These are phyloP conservation scores for Argya squamiceps DNA, from an alignment of 2,797 vertebrate genomes.

Conservation along the genomic window DNA sequence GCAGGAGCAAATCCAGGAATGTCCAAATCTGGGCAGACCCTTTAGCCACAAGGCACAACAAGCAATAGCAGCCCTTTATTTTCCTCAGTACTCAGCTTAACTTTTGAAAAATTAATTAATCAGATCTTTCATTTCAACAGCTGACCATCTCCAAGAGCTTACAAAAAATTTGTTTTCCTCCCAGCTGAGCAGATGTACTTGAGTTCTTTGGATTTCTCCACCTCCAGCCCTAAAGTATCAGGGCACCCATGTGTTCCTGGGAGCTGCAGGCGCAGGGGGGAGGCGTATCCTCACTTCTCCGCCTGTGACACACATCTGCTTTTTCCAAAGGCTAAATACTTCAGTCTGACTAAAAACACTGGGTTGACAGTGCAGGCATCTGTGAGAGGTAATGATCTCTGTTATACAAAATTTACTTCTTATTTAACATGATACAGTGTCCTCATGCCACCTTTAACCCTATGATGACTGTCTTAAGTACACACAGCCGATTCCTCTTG, in stretches of 20 bases:
- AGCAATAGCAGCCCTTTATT: not conserved
- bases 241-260: not conserved
- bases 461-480: not conserved
- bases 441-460: not conserved
- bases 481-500: not conserved
- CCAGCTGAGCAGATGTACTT: not conserved
- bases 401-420: not conserved
- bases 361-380: not conserved
- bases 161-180: not conserved
- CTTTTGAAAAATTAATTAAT: not conserved
- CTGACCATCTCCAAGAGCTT: not conserved
- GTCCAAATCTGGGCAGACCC: not conserved
- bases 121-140: not conserved
- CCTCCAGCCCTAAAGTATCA: not conserved
- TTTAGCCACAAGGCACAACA: not conserved
- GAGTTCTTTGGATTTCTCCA: not conserved
- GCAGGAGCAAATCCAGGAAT: not conserved
- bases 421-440: not conserved
- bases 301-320: not conserved
- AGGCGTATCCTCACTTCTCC: not conserved
- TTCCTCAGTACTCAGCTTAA: not conserved
- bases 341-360: not conserved
- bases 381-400: not conserved
- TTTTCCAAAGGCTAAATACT: not conserved
- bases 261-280: not conserved